Conservation (phyloP, 2,888 invertebrate species). For the Nesidiocoris tenuis region DNA sequence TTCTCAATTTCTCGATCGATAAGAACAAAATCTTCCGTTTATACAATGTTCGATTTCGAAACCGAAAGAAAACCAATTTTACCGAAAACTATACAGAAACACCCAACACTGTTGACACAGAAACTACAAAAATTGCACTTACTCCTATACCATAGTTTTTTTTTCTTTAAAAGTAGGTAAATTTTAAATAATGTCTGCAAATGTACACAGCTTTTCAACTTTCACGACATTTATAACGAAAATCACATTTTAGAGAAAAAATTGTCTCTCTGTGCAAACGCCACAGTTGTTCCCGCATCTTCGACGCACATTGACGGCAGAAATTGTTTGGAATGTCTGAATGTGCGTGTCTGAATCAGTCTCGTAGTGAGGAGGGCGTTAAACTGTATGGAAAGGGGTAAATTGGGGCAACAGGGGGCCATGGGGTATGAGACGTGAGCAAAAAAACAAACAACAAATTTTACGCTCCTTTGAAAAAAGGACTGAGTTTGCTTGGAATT, state of each 20-base stretch:
- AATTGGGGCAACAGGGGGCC: too few relatives aligned
- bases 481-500: too few relatives aligned
- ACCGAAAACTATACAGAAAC: conserved; percentile 47
- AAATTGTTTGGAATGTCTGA: too few relatives aligned
- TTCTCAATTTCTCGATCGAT: too few relatives aligned
- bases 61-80: conserved; percentile 44
- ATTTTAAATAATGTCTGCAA: conserved; percentile 35
- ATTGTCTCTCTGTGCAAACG: conserved; percentile 22
- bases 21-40: conserved; percentile 45
- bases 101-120: conserved; percentile 50
- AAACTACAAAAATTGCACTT: conserved; percentile 50
- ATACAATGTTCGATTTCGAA: conserved; percentile 33
- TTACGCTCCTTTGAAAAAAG: too few relatives aligned
- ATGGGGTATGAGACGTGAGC: too few relatives aligned
- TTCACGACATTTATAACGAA: conserved; percentile 46
- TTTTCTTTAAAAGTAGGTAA: conserved; percentile 25
- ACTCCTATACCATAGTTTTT: conserved; percentile 42
- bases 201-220: conserved; percentile 40
- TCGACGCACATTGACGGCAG: too few relatives aligned
- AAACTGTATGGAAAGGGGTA: too few relatives aligned
- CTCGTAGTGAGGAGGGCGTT: too few relatives aligned
- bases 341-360: too few relatives aligned
- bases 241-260: conserved; percentile 46
- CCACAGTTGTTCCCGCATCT: too few relatives aligned
- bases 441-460: too few relatives aligned